Base-by-base conservation (phyloP, 2,888 invertebrate genomes). In the Diadromus collaris region DNA sequence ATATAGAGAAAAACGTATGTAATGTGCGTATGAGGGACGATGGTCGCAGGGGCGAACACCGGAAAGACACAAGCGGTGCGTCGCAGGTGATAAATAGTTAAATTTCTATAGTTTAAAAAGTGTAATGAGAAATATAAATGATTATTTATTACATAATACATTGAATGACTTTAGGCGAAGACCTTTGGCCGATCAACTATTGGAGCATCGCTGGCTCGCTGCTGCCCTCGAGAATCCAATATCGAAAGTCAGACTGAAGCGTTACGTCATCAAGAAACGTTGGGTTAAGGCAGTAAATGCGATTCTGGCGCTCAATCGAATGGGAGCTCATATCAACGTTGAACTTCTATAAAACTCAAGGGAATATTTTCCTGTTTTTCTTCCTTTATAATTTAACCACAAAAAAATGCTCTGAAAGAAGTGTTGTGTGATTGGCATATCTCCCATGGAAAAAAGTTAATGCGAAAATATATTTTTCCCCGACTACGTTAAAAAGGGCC, bases 271-370 rank as follows among this genome's bases (percentile, higher is more conserved):
- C 91, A 95, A 97, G 91, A 95, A 96, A 89, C 93, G 97, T 60
- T 98, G 97, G 97, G 94, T 96, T 84, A 97, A 97, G 91, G 97
- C 96, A 0, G 96, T 97, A 41, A 95, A 97, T 83, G 97, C 96
- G 4, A 97, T 97, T 85, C 94, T 97, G 81, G 97, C 97, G 1
- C 92, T 97, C 64, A 94, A 93, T 87, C 91, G 97, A 85, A 97
- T 97, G 97, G 97, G 97, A 6, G 96, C 96, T 41, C 95, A 94
- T 89, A 94, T 96, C 81, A 94, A 95, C 84, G 91, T 91, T n/a
- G 91, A 92, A 71, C 87, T 90, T 76, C 78, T 90, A 54, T 90
- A 32, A 76, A 67, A 60, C 7, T 32, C 44, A 44, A 64, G 34
- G n/a, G 7, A 21, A 68, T 7, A 51, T 44, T 44, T 54, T 41